These are phyloP conservation scores for Mantis religiosa DNA, from an alignment of 2,888 invertebrate species.

Conservation along the genomic window DNA sequence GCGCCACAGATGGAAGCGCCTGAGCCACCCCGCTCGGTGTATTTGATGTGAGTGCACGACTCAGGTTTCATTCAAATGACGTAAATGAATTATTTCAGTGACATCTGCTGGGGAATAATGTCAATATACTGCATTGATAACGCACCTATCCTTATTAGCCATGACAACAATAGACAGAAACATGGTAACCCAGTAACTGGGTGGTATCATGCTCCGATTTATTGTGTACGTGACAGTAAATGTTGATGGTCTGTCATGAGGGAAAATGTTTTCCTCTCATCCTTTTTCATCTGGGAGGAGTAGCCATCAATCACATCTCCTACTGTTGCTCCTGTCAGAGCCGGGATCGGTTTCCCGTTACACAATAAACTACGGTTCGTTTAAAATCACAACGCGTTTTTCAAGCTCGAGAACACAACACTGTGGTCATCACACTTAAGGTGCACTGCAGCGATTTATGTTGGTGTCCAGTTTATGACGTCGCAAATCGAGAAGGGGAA, in stretches of 20 bases:
- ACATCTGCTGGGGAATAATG: too few relatives aligned
- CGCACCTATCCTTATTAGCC: background rate
- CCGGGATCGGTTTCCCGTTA: background rate
- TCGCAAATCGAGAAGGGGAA: too few relatives aligned
- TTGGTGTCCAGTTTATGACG: too few relatives aligned
- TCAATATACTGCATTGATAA: too few relatives aligned
- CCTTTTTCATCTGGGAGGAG: background rate
- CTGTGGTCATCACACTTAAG: too few relatives aligned
- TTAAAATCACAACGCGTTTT: background rate
- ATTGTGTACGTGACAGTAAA: background rate
- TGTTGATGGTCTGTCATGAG: background rate
- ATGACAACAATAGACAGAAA: background rate
- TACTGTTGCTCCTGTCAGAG: background rate
- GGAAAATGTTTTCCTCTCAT: background rate
- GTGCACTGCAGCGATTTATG: too few relatives aligned
- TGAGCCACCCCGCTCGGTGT: too few relatives aligned
- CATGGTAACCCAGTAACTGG: too few relatives aligned
- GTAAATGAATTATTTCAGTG: too few relatives aligned
- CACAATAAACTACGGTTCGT: background rate
- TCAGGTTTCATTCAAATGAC: too few relatives aligned
- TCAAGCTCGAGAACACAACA: background rate
- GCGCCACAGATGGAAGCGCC: too few relatives aligned
- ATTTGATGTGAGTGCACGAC: too few relatives aligned
- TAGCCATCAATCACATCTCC: background rate
- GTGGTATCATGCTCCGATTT: background rate